Conservation (phyloP, 1,140 invertebrate genomes). For the Trissolcus basalis region DNA sequence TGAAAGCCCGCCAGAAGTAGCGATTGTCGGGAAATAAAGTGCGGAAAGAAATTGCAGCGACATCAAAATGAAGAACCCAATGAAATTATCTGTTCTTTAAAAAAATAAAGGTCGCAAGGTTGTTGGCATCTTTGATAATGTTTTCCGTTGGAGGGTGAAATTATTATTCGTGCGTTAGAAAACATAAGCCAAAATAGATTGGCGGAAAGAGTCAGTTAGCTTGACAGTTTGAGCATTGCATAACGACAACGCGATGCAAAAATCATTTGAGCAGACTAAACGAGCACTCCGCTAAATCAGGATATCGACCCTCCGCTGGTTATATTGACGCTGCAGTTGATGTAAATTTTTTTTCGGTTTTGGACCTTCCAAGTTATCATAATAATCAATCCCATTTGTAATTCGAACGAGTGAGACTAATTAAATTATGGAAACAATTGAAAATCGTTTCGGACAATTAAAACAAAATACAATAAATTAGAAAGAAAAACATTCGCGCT, state of each 20-base stretch:
- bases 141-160: slow-evolving; percentile 15
- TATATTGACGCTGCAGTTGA: too few species aligned
- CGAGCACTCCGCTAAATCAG: too few species aligned
- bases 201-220: neutral
- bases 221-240: slow-evolving; percentile 7
- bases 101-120: slow-evolving; percentile 21
- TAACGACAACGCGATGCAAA: slow-evolving; percentile 7
- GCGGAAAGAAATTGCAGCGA: slow-evolving; percentile 47
- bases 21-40: slow-evolving; percentile 44
- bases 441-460: too few species aligned
- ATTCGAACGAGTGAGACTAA: too few species aligned
- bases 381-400: too few species aligned
- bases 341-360: too few species aligned
- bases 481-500: neutral
- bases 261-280: slow-evolving; percentile 1
- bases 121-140: slow-evolving; percentile 16
- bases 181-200: slow-evolving; percentile 5
- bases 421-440: too few species aligned
- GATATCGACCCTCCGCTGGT: too few species aligned
- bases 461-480: too few species aligned
- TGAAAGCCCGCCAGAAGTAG: slow-evolving; percentile 47
- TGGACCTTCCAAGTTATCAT: too few species aligned
- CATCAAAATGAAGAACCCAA: slow-evolving; percentile 49
- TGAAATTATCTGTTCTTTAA: slow-evolving; percentile 45
- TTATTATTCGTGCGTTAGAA: slow-evolving; percentile 21